phyloP scores from a whole-genome alignment of 2,113 vertebrate species.

The Nycticorax nycticorax region DNA sequence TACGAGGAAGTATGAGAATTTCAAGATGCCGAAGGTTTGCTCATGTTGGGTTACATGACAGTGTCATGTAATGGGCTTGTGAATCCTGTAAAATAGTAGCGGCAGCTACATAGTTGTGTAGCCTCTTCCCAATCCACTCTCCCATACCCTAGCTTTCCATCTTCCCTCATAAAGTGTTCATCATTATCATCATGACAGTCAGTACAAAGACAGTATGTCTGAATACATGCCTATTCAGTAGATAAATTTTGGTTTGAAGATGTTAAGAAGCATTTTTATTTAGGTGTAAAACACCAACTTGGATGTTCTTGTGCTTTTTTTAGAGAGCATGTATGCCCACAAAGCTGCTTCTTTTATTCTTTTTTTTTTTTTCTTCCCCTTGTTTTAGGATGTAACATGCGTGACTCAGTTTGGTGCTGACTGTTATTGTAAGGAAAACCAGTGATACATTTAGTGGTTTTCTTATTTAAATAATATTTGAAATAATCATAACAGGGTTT shows the following conservation, averaged over 20 bases:
- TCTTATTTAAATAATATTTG: not conserved
- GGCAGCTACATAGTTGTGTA: not conserved
- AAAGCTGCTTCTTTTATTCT: not conserved
- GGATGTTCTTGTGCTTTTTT: not conserved
- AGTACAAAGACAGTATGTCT: not conserved
- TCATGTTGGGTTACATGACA: not conserved
- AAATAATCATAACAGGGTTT: not conserved
- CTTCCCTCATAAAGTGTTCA: not conserved
- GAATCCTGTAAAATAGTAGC: not conserved
- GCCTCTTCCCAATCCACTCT: not conserved
- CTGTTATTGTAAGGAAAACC: not conserved
- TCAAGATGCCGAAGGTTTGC: not conserved
- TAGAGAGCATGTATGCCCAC: not conserved
- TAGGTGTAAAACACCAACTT: not conserved
- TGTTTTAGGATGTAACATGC: not conserved
- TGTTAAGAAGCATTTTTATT: not conserved
- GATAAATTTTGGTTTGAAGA: not conserved
- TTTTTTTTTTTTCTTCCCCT: not conserved
- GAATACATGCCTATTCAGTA: rapidly evolving
- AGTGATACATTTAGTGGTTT: not conserved
- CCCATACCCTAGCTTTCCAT: not conserved
- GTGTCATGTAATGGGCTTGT: rapidly evolving
- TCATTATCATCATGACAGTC: not conserved
- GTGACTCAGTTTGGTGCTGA: not conserved
- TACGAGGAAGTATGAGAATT: not conserved